Conservation (phyloP, 2,888 invertebrate species). For the Ecdyonurus torrentis region DNA sequence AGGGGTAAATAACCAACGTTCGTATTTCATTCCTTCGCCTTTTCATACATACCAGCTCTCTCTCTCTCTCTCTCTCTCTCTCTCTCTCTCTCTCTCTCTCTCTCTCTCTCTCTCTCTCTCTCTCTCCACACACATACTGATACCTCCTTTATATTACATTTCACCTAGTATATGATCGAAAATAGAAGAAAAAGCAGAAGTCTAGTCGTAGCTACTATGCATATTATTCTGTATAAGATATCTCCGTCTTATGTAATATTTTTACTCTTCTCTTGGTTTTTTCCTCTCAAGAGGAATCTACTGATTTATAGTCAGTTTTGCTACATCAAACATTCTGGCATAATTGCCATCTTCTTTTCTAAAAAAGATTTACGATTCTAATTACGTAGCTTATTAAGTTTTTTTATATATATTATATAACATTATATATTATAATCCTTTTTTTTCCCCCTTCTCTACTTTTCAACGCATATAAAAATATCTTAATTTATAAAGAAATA, state of each 20-base stretch:
- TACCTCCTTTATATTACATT: background rate
- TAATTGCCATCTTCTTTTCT: background rate
- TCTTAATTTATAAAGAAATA: background rate
- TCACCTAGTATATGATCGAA: background rate
- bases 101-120: too few species aligned
- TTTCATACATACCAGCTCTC: too few species aligned
- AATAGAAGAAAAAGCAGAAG: too few species aligned
- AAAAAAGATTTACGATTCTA: slow-evolving; percentile 2
- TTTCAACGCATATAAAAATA: background rate
- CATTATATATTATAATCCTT: too few species aligned
- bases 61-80: too few species aligned
- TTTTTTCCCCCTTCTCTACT: background rate
- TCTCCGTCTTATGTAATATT: background rate
- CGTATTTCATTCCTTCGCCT: too few species aligned
- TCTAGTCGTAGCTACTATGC: background rate
- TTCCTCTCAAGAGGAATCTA: background rate
- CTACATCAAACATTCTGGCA: background rate
- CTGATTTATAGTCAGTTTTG: background rate
- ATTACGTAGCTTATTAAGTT: slow-evolving; percentile 2
- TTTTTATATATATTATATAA: background rate
- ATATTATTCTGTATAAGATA: background rate
- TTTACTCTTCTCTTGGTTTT: background rate
- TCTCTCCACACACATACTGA: background rate
- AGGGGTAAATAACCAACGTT: background rate
- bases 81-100: too few species aligned